phyloP scores from a whole-genome alignment of 2,797 vertebrate genomes.

The Propithecus perrieri region DNA sequence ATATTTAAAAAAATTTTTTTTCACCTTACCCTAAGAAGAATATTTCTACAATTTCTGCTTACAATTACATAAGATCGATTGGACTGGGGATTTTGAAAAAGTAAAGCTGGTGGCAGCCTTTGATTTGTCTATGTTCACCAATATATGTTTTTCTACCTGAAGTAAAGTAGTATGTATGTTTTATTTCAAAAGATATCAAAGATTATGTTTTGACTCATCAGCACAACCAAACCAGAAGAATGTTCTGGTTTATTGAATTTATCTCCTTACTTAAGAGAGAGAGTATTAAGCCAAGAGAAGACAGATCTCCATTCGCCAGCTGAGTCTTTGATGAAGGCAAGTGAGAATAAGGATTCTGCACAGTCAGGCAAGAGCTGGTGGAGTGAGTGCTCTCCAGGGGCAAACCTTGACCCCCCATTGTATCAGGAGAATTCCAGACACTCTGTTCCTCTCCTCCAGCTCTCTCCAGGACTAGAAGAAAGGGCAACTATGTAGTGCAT shows the following conservation, averaged over 20 bases:
- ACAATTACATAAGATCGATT: neutral
- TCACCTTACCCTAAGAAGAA: neutral
- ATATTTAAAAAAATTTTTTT: neutral
- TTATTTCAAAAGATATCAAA: neutral
- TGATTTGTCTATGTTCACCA: neutral
- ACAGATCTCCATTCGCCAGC: neutral
- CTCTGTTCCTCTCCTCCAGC: neutral
- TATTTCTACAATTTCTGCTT: neutral
- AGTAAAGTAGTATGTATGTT: neutral
- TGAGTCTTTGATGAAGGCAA: neutral
- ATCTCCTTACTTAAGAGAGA: neutral
- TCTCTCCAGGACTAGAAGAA: neutral
- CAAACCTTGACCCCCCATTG: fast-evolving
- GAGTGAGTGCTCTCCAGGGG: fast-evolving
- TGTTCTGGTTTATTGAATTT: neutral
- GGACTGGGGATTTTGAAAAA: neutral
- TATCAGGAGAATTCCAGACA: neutral
- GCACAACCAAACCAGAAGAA: neutral
- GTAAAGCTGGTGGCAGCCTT: neutral
- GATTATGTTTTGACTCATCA: neutral
- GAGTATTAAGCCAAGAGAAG: neutral
- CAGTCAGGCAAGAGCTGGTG: neutral
- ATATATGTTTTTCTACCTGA: neutral
- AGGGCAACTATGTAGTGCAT: neutral
- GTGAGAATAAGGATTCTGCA: neutral